Evolutionary conservation across 1,140 invertebrate species (phyloP).

Genomic region (Trichonephila inaurata): DNA sequence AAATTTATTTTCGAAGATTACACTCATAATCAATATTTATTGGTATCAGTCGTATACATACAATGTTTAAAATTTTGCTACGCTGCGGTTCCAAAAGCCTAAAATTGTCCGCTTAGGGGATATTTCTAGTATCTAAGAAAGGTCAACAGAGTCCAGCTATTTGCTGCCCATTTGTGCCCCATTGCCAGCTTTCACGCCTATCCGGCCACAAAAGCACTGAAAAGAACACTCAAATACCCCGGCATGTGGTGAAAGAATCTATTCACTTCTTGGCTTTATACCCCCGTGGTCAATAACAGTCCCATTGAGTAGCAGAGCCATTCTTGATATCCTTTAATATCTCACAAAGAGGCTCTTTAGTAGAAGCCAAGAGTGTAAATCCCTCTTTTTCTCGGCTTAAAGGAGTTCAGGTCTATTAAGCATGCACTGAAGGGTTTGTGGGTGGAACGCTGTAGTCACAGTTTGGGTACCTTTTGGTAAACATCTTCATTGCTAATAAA

Average conservation of each 20-base stretch:
- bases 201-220: conserved; percentile 44
- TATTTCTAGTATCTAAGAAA: neutral
- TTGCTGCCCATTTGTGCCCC: neutral
- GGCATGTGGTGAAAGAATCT: conserved; percentile 45
- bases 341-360: conserved; percentile 36
- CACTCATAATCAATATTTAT: too few relatives aligned
- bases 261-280: conserved; percentile 1
- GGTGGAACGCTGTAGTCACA: neutral
- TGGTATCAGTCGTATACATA: too few relatives aligned
- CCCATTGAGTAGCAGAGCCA: neutral
- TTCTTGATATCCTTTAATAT: conserved; percentile 34
- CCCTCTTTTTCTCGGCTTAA: conserved; percentile 5
- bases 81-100: too few relatives aligned
- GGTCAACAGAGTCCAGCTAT: neutral
- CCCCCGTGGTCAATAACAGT: conserved; percentile 25
- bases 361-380: neutral
- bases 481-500: conserved; percentile 30
- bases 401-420: conserved; percentile 48
- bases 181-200: conserved; percentile 42
- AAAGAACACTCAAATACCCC: conserved; percentile 39
- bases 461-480: neutral
- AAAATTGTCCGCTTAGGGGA: neutral
- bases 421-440: conserved; percentile 20
- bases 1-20: too few relatives aligned
- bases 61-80: too few relatives aligned